Conservation (phyloP, 1,140 invertebrate genomes). For the Aphis craccivora region DNA sequence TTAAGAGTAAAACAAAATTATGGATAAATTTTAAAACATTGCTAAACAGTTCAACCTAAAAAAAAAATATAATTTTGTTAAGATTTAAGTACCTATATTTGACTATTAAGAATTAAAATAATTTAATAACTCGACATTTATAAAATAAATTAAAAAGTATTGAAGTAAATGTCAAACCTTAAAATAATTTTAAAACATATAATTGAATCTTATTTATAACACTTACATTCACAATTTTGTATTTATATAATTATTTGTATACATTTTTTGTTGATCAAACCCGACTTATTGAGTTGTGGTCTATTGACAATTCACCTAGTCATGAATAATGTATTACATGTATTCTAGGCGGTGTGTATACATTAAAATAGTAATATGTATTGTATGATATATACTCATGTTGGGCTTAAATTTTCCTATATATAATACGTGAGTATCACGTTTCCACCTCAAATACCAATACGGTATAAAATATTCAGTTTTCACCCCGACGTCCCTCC, state of each 20-base stretch:
- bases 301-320: neutral
- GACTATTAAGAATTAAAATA: neutral
- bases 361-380: neutral
- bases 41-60: neutral
- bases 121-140: neutral
- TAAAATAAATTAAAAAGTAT: too few species aligned
- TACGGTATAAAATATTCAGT: neutral
- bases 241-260: neutral
- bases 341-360: neutral
- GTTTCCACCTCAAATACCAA: neutral
- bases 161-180: neutral
- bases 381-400: neutral
- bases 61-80: neutral
- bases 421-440: neutral
- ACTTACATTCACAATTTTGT: neutral
- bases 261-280: neutral
- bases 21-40: neutral
- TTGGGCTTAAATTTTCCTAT: neutral
- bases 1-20: neutral
- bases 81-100: neutral
- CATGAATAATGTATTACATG: neutral
- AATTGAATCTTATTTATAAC: too few species aligned
- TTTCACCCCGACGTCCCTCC: neutral
- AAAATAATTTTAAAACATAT: neutral
- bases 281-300: neutral